Base-by-base conservation (phyloP, 2,797 vertebrate genomes). In the Coccyzus lansbergi region DNA sequence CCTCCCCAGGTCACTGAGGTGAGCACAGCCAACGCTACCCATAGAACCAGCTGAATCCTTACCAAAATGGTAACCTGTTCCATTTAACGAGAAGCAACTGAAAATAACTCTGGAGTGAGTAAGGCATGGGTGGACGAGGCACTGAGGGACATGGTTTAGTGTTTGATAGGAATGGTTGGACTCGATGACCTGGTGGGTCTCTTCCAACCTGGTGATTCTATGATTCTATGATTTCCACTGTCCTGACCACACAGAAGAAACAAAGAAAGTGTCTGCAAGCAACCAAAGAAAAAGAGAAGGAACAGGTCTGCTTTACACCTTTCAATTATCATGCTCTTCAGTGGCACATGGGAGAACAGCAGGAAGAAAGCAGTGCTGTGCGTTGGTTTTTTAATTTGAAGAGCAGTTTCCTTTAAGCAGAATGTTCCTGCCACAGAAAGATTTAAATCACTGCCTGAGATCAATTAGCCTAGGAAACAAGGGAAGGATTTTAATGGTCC, bases 381-480 rank as follows among this genome's bases (percentile, higher is more conserved):
- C 76, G 93, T 83, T 69, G 87, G 76, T n/a, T 65, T 93, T 96
- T 91, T 92, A 88, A 94, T 95, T 93, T 92, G 91, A 96, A 94
- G 81, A 86, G 91, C 90, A 93, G 72, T 72, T 96, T 88, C 95
- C 94, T 92, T 96, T 94, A 96, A 96, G 96, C 91, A 95, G 91
- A 93, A 92, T 9, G 59, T 79, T 93, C 94, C 85, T 93, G 90
- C 94, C 91, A 90, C 9, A 69, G 90, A 83, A 91, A 90, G 95
- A 90, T 90, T 94, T 91, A 83, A 96, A 95, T 95, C 83, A 93
- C 94, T 91, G 92, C 12, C 94, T 91, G 88, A 95, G 93, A 96
- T 96, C 95, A 96, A 96, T 96, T 94, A 96, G 90, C 83, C 93
- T 75, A 8, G 24, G 90, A 96, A 90, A 94, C 72, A 94, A 94